Evolutionary conservation across 2,888 invertebrate genomes (phyloP).

Genomic region (Limnephilus marmoratus): DNA sequence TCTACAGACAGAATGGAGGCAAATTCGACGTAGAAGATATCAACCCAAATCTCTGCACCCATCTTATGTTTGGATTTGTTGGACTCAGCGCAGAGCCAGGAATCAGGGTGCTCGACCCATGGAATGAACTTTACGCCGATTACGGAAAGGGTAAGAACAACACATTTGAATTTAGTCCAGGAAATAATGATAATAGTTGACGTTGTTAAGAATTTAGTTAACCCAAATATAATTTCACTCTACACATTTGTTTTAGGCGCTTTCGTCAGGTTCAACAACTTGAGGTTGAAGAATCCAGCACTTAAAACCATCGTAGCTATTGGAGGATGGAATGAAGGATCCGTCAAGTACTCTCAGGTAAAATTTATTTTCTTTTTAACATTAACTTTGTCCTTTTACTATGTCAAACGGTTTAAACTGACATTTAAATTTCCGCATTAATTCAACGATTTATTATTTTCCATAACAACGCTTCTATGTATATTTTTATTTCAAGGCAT

Average conservation of each 20-base stretch:
- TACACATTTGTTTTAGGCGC: constrained; percentile 71
- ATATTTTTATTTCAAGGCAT: constrained; percentile 40
- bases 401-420: no score
- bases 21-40: constrained; percentile 82
- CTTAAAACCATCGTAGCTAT: constrained; percentile 80
- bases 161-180: neutral
- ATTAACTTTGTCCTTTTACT: neutral
- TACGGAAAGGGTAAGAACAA: constrained; percentile 71
- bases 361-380: neutral
- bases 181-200: no score
- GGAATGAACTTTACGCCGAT: constrained; percentile 80
- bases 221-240: no score
- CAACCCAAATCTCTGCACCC: constrained; percentile 84
- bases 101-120: constrained; percentile 78
- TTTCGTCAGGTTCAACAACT: constrained; percentile 75
- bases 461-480: neutral
- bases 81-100: constrained; percentile 79
- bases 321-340: constrained; percentile 85
- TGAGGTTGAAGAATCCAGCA: constrained; percentile 76
- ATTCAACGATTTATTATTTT: no score
- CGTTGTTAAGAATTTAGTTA: no score
- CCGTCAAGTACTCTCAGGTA: constrained; percentile 78
- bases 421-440: no score
- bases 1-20: constrained; percentile 81
- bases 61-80: constrained; percentile 84